Base-by-base conservation (phyloP, 1,140 invertebrate genomes). In the Phthorimaea operculella region DNA sequence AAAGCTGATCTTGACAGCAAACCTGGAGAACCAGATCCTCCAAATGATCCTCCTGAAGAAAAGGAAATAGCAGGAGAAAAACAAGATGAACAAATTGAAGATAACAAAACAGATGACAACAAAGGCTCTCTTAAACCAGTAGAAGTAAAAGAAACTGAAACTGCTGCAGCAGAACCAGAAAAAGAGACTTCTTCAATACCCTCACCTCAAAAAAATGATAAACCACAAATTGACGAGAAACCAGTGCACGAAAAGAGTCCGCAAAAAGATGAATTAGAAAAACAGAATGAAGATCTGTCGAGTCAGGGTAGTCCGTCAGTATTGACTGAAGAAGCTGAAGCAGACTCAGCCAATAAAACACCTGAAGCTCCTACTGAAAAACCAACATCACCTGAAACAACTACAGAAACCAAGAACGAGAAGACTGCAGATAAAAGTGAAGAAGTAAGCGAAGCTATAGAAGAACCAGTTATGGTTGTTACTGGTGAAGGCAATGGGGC, bases 381-480 rank as follows among this genome's bases (percentile, higher is more conserved):
- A 42, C 39, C 39, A 42, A 8, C 11, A 14, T 4, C 3, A 2
- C 39, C 39, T 8, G n/a, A 16, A 48, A 4, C 21, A 4, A 28
- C 2, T 28, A 48, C 63, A 56, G 65, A 69, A 59, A 47, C 14
- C 2, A 60, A 48, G 10, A 18, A 18, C 9, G 10, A 50, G 60
- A 57, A 59, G 10, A 83, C 11, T 10, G 67, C 69, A 18, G 76
- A 85, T 0, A 14, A 21, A 33, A 28, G 62, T 47, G 61, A 68
- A 9, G 82, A 87, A 39, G 85, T 91, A 17, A 83, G 91, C 47
- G 90, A 91, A 66, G 88, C 87, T 18, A 91, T 94, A 57, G 91
- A 93, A 80, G 92, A 94, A 68, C 91, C 91, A 42, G 72, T 92
- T 0, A 89, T 94, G 87, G 75, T 92, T 64, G 86, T 94, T 3